phyloP scores from a whole-genome alignment of 2,113 vertebrate genomes.

The Paramormyrops kingsleyae region DNA sequence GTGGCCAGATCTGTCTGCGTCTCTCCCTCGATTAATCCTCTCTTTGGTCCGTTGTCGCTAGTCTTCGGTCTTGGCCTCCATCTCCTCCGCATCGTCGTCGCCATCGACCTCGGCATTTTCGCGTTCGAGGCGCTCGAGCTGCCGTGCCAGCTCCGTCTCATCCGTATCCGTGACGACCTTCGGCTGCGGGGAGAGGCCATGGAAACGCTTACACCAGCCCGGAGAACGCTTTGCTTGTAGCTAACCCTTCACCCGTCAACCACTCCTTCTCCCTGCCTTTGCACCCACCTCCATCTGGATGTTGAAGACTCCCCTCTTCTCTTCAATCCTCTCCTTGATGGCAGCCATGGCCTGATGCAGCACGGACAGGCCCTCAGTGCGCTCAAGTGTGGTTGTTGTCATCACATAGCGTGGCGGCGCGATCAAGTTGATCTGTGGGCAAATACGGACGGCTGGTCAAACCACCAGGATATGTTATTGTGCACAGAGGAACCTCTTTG shows the following conservation, averaged over 20 bases:
- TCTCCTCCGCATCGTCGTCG: slow-evolving; percentile 91
- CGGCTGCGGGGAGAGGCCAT: slow-evolving; percentile 59
- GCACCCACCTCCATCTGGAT: slow-evolving; percentile 89
- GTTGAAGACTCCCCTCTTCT: slow-evolving; percentile 95
- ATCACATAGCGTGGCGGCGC: slow-evolving; percentile 97
- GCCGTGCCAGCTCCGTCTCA: slow-evolving; percentile 90
- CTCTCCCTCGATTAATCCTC: slow-evolving; percentile 15
- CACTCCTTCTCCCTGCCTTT: neutral
- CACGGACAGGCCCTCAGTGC: slow-evolving; percentile 92
- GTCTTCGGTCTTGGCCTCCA: slow-evolving; percentile 95
- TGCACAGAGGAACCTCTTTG: neutral
- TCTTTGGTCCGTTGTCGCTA: slow-evolving; percentile 44
- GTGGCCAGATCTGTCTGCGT: slow-evolving; percentile 29
- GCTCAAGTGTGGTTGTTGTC: slow-evolving; percentile 95
- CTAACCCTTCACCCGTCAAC: neutral
- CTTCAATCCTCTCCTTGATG: slow-evolving; percentile 97
- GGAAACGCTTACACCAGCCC: neutral
- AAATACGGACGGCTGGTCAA: neutral
- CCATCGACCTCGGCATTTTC: slow-evolving; percentile 97
- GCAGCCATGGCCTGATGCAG: slow-evolving; percentile 97
- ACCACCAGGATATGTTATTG: neutral
- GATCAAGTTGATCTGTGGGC: slow-evolving; percentile 88
- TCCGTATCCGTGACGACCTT: slow-evolving; percentile 98
- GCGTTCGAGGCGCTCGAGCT: slow-evolving; percentile 87
- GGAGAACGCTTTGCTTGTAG: neutral